These are phyloP conservation scores for Harpalus rubripes DNA, from an alignment of 2,888 invertebrate genomes.

Conservation along the genomic window DNA sequence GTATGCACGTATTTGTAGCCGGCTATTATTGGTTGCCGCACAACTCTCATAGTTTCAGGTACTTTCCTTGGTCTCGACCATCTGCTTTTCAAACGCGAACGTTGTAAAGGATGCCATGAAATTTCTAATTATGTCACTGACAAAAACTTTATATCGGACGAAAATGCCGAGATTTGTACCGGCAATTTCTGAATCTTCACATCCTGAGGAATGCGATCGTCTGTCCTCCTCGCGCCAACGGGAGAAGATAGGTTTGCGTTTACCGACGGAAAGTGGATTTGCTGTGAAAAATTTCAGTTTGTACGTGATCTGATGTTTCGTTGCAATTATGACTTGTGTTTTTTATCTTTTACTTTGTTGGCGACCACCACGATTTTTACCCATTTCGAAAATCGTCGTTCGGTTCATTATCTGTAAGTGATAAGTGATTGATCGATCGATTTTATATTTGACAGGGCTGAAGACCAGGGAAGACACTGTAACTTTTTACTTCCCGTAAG, in stretches of 20 bases:
- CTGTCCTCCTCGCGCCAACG: slow-evolving; percentile 11
- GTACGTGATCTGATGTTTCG: slow-evolving; percentile 36
- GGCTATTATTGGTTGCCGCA: slow-evolving; percentile 22
- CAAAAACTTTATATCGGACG: slow-evolving; percentile 58
- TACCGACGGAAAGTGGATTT: slow-evolving; percentile 40
- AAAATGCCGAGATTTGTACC: slow-evolving; percentile 59
- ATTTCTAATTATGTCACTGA: slow-evolving; percentile 63
- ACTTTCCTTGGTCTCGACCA: slow-evolving; percentile 37
- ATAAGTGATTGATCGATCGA: slow-evolving; percentile 43
- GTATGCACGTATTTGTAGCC: slow-evolving; percentile 19
- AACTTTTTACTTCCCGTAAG: too few relatives aligned
- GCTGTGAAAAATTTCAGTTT: slow-evolving; percentile 51
- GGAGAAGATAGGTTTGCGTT: slow-evolving; percentile 10
- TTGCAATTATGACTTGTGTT: slow-evolving; percentile 47
- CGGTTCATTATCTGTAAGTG: slow-evolving; percentile 39
- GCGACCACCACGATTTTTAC: slow-evolving; percentile 35
- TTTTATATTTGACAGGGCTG: neutral
- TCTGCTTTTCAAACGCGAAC: slow-evolving; percentile 58
- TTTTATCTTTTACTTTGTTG: slow-evolving; percentile 40
- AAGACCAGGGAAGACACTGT: too few relatives aligned
- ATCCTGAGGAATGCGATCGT: slow-evolving; percentile 38
- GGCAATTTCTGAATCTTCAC: slow-evolving; percentile 49
- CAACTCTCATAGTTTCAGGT: slow-evolving; percentile 48
- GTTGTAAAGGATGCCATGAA: slow-evolving; percentile 54
- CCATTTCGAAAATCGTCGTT: slow-evolving; percentile 44